These are phyloP conservation scores for Agriotes lineatus DNA, from an alignment of 2,888 invertebrate genomes.

Conservation along the genomic window DNA sequence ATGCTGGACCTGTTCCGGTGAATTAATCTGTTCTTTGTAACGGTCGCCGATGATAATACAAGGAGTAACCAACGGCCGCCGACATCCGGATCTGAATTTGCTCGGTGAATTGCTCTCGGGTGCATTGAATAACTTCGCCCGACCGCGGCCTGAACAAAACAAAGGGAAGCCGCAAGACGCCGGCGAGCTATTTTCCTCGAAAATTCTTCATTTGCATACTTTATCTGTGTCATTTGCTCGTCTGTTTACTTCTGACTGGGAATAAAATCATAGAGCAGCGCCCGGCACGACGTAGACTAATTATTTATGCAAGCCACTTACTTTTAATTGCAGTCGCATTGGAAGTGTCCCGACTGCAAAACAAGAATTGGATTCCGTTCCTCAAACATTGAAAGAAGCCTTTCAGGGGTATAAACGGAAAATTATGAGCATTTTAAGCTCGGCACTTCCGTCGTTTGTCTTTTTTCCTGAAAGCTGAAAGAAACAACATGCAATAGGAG, in stretches of 20 bases:
- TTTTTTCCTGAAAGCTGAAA: too few relatives aligned
- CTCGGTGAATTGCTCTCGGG: slow-evolving; percentile 14
- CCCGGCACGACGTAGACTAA: background rate
- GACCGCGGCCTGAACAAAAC: slow-evolving; percentile 16
- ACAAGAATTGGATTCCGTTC: too few relatives aligned
- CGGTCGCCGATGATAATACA: slow-evolving; percentile 60
- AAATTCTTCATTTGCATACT: slow-evolving; percentile 35
- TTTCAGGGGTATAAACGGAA: too few relatives aligned
- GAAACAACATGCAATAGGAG: too few relatives aligned
- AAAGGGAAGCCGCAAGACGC: slow-evolving; percentile 29
- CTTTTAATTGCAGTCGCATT: too few relatives aligned
- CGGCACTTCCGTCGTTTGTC: too few relatives aligned
- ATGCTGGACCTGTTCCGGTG: slow-evolving; percentile 60
- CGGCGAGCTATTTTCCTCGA: slow-evolving; percentile 23
- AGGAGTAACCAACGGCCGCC: slow-evolving; percentile 43
- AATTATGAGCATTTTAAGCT: too few relatives aligned
- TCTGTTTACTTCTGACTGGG: slow-evolving; percentile 1
- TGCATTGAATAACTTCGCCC: slow-evolving; percentile 22
- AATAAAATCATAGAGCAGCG: slow-evolving; percentile 13
- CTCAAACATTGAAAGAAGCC: too few relatives aligned
- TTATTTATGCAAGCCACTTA: slow-evolving; percentile 1
- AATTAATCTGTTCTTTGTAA: slow-evolving; percentile 60
- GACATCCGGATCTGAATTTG: slow-evolving; percentile 45
- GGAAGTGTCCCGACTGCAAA: too few relatives aligned
- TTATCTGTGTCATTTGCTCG: slow-evolving; percentile 17